phyloP scores from a whole-genome alignment of 2,113 vertebrate species.

The Hydropotes inermis region DNA sequence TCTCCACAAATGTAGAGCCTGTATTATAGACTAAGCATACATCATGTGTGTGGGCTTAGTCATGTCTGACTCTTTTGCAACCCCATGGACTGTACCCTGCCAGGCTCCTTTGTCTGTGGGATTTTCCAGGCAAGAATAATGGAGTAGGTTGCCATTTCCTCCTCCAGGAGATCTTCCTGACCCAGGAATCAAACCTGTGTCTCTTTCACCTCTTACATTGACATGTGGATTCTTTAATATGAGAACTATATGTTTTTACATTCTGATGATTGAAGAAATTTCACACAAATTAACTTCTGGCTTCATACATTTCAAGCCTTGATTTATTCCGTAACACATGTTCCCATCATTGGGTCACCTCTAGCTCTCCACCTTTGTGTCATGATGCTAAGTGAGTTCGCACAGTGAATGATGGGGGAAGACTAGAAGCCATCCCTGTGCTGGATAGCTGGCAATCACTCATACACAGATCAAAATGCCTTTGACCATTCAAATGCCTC shows the following conservation, averaged over 20 bases:
- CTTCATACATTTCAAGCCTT: background rate
- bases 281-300: background rate
- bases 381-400: background rate
- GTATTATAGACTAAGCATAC: background rate
- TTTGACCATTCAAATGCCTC: background rate
- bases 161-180: background rate
- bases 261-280: background rate
- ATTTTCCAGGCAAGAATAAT: background rate
- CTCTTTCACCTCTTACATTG: background rate
- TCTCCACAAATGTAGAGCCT: background rate
- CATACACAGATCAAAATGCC: background rate
- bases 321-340: background rate
- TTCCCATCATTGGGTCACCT: background rate
- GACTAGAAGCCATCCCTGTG: background rate
- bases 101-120: background rate
- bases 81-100: background rate
- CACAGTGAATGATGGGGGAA: background rate
- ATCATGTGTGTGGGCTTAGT: background rate
- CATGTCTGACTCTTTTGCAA: background rate
- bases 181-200: background rate
- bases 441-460: background rate
- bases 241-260: background rate
- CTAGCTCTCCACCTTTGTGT: background rate
- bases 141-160: background rate
- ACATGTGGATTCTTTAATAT: background rate